A percentile compares a stretch with the other conserved stretches of the same genome.
phyloP scores from a whole-genome alignment of 2,797 vertebrate species.

The Acipenser transmontanus region DNA sequence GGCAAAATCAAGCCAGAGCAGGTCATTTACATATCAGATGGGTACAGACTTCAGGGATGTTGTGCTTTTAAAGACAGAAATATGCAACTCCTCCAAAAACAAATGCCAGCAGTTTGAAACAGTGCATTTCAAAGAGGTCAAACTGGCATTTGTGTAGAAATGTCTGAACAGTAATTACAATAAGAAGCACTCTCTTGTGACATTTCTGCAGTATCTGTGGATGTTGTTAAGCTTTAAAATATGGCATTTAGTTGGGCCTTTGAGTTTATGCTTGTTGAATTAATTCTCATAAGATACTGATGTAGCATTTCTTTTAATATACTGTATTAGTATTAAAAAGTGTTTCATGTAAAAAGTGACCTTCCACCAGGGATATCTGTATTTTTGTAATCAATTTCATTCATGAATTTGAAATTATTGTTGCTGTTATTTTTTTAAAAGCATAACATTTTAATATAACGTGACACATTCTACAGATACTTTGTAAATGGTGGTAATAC shows the following conservation, averaged over 20 bases:
- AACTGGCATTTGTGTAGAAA: not conserved
- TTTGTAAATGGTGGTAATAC: no score
- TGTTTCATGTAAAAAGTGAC: no score
- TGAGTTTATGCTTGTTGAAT: not conserved
- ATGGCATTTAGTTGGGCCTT: not conserved
- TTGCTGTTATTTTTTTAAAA: no score
- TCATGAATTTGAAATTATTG: no score
- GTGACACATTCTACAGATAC: no score
- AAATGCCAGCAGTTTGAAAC: not conserved
- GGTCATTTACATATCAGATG: not conserved
- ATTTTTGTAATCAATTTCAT: no score
- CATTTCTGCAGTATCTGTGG: not conserved
- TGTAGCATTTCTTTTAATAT: no score
- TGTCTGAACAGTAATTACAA: not conserved
- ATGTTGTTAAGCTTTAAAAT: not conserved
- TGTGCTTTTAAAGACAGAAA: no score
- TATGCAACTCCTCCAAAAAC: not conserved
- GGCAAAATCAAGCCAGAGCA: not conserved
- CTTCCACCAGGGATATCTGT: no score
- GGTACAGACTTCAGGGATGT: not conserved
- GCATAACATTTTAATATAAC: no score
- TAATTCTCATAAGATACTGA: not conserved
- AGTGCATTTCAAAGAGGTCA: not conserved
- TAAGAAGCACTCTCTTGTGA: not conserved
- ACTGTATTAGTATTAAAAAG: no score